These are phyloP conservation scores for Melanogrammus aeglefinus DNA, from an alignment of 2,797 vertebrate species.

Conservation along the genomic window DNA sequence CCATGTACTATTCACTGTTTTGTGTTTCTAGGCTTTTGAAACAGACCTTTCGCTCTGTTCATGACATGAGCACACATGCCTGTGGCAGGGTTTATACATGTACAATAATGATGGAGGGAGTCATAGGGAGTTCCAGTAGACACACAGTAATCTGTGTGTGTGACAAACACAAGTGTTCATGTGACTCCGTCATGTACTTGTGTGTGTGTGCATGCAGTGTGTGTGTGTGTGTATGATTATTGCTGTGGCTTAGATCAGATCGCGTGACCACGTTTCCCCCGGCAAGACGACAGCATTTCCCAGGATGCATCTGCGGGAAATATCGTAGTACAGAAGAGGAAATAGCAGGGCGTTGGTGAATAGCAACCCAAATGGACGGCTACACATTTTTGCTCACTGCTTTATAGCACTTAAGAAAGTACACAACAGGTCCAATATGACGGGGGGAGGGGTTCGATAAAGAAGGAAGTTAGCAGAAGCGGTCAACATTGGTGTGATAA, in stretches of 20 bases:
- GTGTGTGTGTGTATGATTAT: slow-evolving; percentile 23
- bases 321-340: slow-evolving; percentile 4
- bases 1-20: not conserved
- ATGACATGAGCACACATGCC: slow-evolving; percentile 24
- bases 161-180: not conserved
- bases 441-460: not conserved
- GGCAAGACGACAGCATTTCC: slow-evolving; percentile 6
- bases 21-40: not conserved
- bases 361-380: slow-evolving; percentile 4
- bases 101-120: not conserved
- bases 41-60: slow-evolving; percentile 1
- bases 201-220: slow-evolving; percentile 38
- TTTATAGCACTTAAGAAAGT: slow-evolving; percentile 32
- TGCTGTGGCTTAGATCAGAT: slow-evolving; percentile 8
- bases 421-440: slow-evolving; percentile 21
- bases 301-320: slow-evolving; percentile 35
- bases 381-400: slow-evolving; percentile 33
- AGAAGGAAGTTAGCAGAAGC: slow-evolving; percentile 49
- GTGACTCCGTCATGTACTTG: not conserved
- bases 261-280: no score
- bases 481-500: slow-evolving; percentile 41
- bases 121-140: not conserved
- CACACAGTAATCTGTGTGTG: not conserved
- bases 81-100: slow-evolving; percentile 17
- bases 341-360: slow-evolving; percentile 27